phyloP scores from a whole-genome alignment of 2,797 vertebrate species.

The Australoheros facetus region DNA sequence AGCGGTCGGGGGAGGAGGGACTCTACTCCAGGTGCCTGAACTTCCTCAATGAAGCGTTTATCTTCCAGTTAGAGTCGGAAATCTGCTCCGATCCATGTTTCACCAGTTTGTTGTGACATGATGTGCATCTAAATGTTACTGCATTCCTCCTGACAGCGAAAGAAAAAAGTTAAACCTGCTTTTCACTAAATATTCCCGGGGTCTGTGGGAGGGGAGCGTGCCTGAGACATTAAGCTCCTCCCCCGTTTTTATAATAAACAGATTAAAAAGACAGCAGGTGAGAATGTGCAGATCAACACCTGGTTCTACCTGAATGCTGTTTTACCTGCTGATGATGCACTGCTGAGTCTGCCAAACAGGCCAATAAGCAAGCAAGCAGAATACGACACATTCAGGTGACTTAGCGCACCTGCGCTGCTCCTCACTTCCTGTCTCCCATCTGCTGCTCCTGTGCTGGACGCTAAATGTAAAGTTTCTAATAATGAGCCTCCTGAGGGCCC shows the following conservation, averaged over 20 bases:
- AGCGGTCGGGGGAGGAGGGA: constrained; percentile 72
- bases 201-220: background rate
- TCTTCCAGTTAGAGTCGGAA: background rate
- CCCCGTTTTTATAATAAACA: background rate
- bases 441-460: background rate
- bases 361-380: background rate
- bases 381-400: background rate
- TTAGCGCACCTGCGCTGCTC: background rate
- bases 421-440: background rate
- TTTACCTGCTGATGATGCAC: background rate
- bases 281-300: background rate
- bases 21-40: constrained; percentile 86
- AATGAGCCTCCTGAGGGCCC: background rate
- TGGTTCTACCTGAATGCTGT: background rate
- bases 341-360: background rate
- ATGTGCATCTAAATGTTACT: background rate
- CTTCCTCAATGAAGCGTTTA: constrained; percentile 11
- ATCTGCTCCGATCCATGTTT: background rate
- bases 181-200: background rate
- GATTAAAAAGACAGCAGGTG: background rate
- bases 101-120: background rate
- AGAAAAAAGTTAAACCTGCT: background rate
- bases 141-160: no score
- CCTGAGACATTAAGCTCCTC: background rate
- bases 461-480: background rate